Evolutionary conservation across 2,888 invertebrate species (phyloP).

Genomic region (Drosophila paramelanica): DNA sequence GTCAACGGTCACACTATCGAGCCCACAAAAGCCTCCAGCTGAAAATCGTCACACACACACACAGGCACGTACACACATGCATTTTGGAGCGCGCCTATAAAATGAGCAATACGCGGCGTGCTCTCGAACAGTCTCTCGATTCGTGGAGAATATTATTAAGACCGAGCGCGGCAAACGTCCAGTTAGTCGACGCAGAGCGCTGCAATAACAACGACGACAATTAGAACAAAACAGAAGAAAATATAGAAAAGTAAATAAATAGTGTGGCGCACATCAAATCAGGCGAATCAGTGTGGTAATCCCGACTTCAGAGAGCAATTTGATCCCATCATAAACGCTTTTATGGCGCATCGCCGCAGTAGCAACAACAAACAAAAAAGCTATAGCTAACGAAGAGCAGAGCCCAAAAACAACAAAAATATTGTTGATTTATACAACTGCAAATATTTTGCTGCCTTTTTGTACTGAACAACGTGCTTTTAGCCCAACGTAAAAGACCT

Average conservation of each 20-base stretch:
- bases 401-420: constrained; percentile 26
- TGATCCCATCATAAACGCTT: constrained; percentile 11
- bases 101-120: constrained; percentile 47
- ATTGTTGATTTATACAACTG: constrained; percentile 41
- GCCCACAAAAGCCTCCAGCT: constrained; percentile 47
- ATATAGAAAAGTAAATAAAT: constrained; percentile 43
- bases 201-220: constrained; percentile 37
- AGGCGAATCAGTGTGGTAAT: constrained; percentile 17
- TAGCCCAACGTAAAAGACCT: constrained; percentile 11
- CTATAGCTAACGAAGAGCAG: constrained; percentile 16
- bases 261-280: constrained; percentile 40
- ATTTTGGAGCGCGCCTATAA: constrained; percentile 60
- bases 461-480: constrained; percentile 15
- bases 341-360: constrained; percentile 32
- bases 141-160: constrained; percentile 43
- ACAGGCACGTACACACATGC: constrained; percentile 10
- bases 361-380: constrained; percentile 25
- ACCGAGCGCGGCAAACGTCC: constrained; percentile 27
- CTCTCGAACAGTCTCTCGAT: constrained; percentile 57
- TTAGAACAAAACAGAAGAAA: neutral
- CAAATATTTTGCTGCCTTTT: constrained; percentile 48
- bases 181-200: constrained; percentile 48
- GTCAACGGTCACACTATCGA: constrained; percentile 32
- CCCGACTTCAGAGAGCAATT: constrained; percentile 12
- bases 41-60: constrained; percentile 22